A percentile compares a stretch with the other conserved stretches of the same genome.
phyloP scores from a whole-genome alignment of 2,888 invertebrate genomes.

The Atrina japonica region DNA sequence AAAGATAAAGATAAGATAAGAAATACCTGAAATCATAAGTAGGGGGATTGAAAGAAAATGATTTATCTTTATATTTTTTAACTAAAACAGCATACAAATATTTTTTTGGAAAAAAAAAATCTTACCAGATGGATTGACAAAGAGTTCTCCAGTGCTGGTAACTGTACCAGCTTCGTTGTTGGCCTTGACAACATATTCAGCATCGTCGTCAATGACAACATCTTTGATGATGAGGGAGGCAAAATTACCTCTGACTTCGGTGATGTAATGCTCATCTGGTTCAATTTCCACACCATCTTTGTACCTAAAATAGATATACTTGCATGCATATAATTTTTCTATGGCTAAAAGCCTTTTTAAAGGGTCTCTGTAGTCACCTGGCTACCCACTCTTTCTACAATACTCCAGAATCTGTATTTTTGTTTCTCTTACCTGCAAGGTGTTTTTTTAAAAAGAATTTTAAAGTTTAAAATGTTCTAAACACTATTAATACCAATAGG shows the following conservation, averaged over 20 bases:
- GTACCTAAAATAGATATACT: no score
- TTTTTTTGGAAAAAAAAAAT: neutral
- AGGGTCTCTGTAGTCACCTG: neutral
- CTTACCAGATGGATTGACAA: constrained; percentile 81
- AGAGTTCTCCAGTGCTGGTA: constrained; percentile 89
- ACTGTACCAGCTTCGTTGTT: constrained; percentile 87
- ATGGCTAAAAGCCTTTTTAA: constrained; percentile 2
- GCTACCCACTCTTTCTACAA: neutral
- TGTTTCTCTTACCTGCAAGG: neutral
- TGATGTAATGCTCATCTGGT: constrained; percentile 65
- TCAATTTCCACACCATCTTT: constrained; percentile 69
- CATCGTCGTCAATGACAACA: constrained; percentile 87
- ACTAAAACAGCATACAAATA: no score
- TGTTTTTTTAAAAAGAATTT: no score
- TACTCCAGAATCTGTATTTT: neutral
- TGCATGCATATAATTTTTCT: no score
- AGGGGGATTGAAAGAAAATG: no score
- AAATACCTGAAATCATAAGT: no score
- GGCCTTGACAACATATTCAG: constrained; percentile 90
- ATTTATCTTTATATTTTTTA: no score
- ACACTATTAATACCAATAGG: no score
- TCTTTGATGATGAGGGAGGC: constrained; percentile 85
- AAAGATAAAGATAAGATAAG: no score
- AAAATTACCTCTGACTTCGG: constrained; percentile 69
- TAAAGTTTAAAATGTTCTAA: neutral